Conservation (phyloP, 2,888 invertebrate species). For the Dusona sp. region DNA sequence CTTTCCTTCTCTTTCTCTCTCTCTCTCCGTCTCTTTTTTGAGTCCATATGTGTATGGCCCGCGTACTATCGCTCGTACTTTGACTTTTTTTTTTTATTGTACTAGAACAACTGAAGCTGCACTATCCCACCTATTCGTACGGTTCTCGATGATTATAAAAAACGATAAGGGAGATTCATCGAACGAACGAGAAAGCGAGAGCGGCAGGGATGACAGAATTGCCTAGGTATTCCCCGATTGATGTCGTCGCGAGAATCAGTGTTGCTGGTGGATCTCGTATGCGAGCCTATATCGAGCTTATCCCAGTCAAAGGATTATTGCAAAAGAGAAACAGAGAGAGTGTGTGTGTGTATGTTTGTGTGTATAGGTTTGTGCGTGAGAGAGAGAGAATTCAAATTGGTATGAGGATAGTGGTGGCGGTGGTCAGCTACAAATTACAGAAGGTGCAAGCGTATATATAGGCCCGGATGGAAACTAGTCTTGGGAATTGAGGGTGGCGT, state of each 20-base stretch:
- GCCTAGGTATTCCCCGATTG: slow-evolving; percentile 17
- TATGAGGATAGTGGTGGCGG: slow-evolving; percentile 36
- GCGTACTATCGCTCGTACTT: neutral
- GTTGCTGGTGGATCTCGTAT: neutral
- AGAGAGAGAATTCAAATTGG: slow-evolving; percentile 65
- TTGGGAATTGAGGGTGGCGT: slow-evolving; percentile 79
- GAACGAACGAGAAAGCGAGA: slow-evolving; percentile 28
- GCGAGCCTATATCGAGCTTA: slow-evolving; percentile 11
- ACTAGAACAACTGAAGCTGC: slow-evolving; percentile 14
- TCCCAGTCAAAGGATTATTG: slow-evolving; percentile 24
- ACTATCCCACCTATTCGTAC: slow-evolving; percentile 16
- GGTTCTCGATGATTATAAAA: slow-evolving; percentile 72
- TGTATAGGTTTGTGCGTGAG: neutral
- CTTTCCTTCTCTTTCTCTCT: neutral
- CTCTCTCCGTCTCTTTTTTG: neutral
- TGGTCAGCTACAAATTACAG: slow-evolving; percentile 78
- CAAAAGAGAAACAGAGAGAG: slow-evolving; percentile 7
- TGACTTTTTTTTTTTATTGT: slow-evolving; percentile 61
- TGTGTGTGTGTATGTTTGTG: neutral
- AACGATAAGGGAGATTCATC: slow-evolving; percentile 72
- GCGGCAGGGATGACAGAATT: slow-evolving; percentile 3
- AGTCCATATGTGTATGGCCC: neutral
- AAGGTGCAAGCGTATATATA: slow-evolving; percentile 68
- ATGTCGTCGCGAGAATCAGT: slow-evolving; percentile 39
- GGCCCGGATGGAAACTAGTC: slow-evolving; percentile 78